Conservation (phyloP, 2,797 vertebrate species). For the Sciurus vulgaris region DNA sequence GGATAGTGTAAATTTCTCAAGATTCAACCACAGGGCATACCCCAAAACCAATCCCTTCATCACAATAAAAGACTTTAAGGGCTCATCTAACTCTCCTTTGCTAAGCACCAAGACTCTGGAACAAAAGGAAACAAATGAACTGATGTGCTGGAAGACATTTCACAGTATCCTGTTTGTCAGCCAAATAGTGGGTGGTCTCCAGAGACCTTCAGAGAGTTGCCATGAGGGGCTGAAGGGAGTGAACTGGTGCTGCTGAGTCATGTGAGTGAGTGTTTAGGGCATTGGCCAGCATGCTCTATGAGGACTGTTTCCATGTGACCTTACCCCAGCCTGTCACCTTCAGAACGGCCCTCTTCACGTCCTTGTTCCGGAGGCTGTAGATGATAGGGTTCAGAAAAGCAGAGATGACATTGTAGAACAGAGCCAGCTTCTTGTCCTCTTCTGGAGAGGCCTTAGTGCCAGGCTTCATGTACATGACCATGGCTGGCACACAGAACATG, state of each 20-base stretch:
- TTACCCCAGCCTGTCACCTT: conserved; percentile 56
- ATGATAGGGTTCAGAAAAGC: conserved; percentile 82
- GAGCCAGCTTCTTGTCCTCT: conserved; percentile 79
- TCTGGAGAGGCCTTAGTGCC: conserved; percentile 73
- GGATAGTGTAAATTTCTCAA: not conserved
- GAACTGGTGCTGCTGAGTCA: not conserved
- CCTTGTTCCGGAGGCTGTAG: conserved; percentile 80
- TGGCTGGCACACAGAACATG: conserved; percentile 81
- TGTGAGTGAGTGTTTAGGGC: not conserved
- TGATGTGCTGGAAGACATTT: not conserved
- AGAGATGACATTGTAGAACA: conserved; percentile 80
- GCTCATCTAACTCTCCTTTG: not conserved
- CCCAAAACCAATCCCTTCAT: not conserved
- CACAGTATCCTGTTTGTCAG: not conserved
- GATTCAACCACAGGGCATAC: not conserved
- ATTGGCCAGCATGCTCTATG: not conserved
- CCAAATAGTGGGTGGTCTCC: not conserved
- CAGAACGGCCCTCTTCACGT: conserved; percentile 76
- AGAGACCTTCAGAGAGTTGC: not conserved
- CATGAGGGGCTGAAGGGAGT: not conserved
- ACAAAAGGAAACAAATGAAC: not conserved
- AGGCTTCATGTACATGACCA: conserved; percentile 83
- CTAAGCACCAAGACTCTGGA: not conserved
- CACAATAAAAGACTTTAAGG: not conserved
- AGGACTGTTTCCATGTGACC: not conserved